These are phyloP conservation scores for Campylorhamphus procurvoides DNA, from an alignment of 2,113 vertebrate genomes.

Conservation along the genomic window DNA sequence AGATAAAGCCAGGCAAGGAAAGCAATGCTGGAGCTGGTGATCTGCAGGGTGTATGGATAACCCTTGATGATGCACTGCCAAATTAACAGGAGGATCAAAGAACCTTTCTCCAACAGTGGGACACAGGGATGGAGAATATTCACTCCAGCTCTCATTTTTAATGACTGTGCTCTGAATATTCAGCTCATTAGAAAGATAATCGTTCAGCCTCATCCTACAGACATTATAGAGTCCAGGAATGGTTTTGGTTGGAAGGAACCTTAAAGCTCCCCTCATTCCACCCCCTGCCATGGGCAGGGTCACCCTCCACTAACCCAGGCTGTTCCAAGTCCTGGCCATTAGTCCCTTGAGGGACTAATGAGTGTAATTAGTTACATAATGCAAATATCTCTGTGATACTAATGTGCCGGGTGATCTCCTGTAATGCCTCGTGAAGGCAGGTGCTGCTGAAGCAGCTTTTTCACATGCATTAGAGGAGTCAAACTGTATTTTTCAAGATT, in stretches of 20 bases:
- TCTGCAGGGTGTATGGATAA: fast-evolving
- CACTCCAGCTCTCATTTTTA: neutral
- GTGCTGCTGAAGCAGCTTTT: neutral
- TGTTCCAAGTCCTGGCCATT: neutral
- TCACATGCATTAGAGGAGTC: neutral
- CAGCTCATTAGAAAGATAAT: neutral
- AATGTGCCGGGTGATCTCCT: fast-evolving
- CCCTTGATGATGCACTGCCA: fast-evolving
- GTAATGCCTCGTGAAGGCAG: neutral
- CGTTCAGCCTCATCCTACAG: neutral
- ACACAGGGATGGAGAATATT: neutral
- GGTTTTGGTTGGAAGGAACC: too few species aligned
- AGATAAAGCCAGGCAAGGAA: neutral
- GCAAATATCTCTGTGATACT: too few species aligned
- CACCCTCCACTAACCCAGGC: neutral
- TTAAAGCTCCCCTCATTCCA: fast-evolving
- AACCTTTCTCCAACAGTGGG: neutral
- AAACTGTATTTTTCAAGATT: neutral
- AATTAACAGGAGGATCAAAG: neutral
- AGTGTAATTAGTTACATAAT: neutral
- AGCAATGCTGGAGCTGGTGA: neutral
- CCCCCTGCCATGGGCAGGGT: neutral
- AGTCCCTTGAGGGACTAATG: neutral
- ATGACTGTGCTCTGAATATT: neutral
- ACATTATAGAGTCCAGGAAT: neutral